Evolutionary conservation across 2,113 vertebrate genomes (phyloP).

Genomic region (Trichomycterus rosablanca): DNA sequence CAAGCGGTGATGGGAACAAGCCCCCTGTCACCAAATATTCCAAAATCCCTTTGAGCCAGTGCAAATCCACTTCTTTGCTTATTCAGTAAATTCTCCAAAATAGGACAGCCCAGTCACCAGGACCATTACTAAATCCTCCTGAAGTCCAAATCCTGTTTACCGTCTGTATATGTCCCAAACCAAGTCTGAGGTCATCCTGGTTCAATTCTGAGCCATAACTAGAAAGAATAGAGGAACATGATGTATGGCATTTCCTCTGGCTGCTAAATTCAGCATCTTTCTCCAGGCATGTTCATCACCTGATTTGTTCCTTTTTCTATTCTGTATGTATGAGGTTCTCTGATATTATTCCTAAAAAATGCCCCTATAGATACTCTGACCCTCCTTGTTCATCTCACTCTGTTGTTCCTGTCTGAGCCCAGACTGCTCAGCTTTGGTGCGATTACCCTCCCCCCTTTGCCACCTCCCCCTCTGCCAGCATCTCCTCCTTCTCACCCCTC

Average conservation of each 20-base stretch:
- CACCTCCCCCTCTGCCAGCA: conserved; percentile 20
- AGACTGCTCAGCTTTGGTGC: conserved; percentile 62
- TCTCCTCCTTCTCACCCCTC: conserved; percentile 44
- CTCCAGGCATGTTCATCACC: no score
- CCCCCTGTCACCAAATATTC: background rate
- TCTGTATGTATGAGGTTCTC: conserved; percentile 1
- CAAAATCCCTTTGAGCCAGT: conserved; percentile 1
- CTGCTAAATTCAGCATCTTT: conserved; percentile 46
- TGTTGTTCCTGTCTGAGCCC: conserved; percentile 56
- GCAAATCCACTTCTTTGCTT: conserved; percentile 19
- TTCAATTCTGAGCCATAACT: conserved; percentile 50
- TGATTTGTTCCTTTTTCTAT: conserved; percentile 51
- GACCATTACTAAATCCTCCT: conserved; percentile 55
- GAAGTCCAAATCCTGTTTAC: conserved; percentile 51
- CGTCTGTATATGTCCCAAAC: conserved; percentile 27
- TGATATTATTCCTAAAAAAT: background rate
- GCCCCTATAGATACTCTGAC: conserved; percentile 38
- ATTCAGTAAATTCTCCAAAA: conserved; percentile 14
- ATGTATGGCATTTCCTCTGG: conserved; percentile 29
- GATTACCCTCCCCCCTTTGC: conserved; percentile 59
- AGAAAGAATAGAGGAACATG: conserved; percentile 38
- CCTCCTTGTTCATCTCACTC: conserved; percentile 45
- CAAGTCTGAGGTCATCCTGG: conserved; percentile 40
- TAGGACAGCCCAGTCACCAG: conserved; percentile 24
- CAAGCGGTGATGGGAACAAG: conserved; percentile 40